Evolutionary conservation across 1,140 invertebrate species (phyloP), one percentile per base, ranked within the genome.

Genomic region (fruit fly (Drosophila melanogaster)): DNA sequence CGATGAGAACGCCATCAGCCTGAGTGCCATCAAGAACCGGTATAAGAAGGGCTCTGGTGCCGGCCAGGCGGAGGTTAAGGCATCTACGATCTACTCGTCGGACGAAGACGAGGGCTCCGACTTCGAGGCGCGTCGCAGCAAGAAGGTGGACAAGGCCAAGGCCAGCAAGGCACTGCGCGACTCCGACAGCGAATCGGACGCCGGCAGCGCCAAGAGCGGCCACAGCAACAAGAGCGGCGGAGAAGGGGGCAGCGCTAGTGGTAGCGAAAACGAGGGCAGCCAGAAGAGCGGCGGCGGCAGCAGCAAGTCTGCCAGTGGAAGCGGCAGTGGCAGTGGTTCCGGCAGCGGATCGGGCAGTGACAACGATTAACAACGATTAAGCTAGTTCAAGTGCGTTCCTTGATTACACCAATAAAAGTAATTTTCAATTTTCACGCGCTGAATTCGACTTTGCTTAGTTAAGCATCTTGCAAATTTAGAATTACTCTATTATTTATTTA

Each of bases 1-100:
- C 60, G 97, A 98, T 81, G 97, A 98, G 84, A 97, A 96, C 66
- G 96, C 95, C 12, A 98, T 99, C 79, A 98, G 98, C 7, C 92
- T 99, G 2, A 95, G 96, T 65, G 98, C 98, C 35, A 99, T 99
- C 81, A 99, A 99, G 92, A 98, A 97, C 92, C 96, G 97, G 91
- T 98, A 97, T 92, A 99, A 99, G 91, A 95, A 72, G 77, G 77
- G 57, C 57, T 87, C 81, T 57, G 55, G 61, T 5, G 77, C 57
- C 10, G 51, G 58, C n/a, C 79, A 58, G 24, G 61, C 41, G 51
- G 91, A 93, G 74, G 80, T 92, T 8, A 93, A 93, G 38, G 94
- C 94, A 14, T 94, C 94, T 1, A 95, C 95, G 54, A 98, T 98
- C 91, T 98, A 98, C 93, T 98, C 97, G 1, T 97, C 97, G 0